Evolutionary conservation across 1,140 invertebrate genomes (phyloP).

Genomic region (Scaptomyza pallida): DNA sequence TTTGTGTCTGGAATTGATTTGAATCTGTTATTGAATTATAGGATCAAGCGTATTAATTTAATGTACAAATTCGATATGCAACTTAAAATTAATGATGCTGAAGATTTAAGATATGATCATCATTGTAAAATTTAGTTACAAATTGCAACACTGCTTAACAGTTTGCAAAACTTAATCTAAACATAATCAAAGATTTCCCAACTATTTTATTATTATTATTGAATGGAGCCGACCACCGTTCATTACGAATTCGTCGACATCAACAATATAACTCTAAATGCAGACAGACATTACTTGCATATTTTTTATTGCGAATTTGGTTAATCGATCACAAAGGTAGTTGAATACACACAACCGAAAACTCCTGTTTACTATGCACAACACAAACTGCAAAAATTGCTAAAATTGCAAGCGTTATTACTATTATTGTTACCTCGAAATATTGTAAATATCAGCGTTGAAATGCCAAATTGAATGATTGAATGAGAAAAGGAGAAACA

Average conservation of each 20-base stretch:
- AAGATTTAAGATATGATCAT: conserved; percentile 1
- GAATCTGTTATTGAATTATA: conserved; percentile 24
- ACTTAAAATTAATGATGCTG: conserved; percentile 14
- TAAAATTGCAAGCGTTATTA: conserved; percentile 17
- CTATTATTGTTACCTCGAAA: conserved; percentile 27
- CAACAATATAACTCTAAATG: conserved; percentile 17
- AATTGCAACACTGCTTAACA: conserved; percentile 12
- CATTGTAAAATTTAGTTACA: conserved; percentile 4
- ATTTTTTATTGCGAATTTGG: conserved; percentile 23
- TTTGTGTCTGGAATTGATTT: conserved; percentile 47
- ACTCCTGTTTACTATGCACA: conserved; percentile 31
- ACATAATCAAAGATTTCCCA: conserved; percentile 14
- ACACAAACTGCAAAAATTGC: conserved; percentile 12
- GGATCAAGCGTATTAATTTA: conserved; percentile 14
- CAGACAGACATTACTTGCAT: conserved; percentile 3
- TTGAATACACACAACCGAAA: conserved; percentile 18
- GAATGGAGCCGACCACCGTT: conserved; percentile 6
- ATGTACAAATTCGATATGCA: conserved; percentile 20
- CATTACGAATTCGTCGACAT: conserved; percentile 10
- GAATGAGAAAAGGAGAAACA: not conserved
- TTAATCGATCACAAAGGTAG: conserved; percentile 34
- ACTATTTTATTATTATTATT: no score
- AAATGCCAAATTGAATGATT: conserved; percentile 1
- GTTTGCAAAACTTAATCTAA: conserved; percentile 14
- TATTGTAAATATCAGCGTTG: not conserved